These are phyloP conservation scores for Magallana ariakensis DNA, from an alignment of 1,140 invertebrate genomes.

Conservation along the genomic window DNA sequence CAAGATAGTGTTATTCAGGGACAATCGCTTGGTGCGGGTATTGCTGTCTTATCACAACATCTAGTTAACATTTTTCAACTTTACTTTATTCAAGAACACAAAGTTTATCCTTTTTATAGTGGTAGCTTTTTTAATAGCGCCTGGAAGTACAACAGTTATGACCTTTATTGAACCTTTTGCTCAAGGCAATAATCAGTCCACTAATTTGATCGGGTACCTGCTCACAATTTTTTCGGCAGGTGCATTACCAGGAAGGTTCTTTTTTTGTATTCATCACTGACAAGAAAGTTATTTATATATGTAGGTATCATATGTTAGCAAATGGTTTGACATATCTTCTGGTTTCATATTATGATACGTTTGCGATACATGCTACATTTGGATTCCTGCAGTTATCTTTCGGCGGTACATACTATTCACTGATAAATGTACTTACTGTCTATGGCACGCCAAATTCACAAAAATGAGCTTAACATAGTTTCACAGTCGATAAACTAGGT, in stretches of 20 bases:
- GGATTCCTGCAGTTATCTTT: not conserved
- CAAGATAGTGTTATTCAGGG: no score
- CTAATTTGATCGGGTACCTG: not conserved
- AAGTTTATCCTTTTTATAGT: slow-evolving; percentile 4
- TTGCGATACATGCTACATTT: slow-evolving; percentile 11
- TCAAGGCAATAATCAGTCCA: no score
- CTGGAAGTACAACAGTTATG: slow-evolving; percentile 16
- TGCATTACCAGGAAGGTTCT: not conserved
- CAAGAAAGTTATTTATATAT: not conserved
- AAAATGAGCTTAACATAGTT: no score
- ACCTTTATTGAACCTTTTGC: slow-evolving; percentile 26
- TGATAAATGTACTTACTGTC: no score
- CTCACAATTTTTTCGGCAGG: slow-evolving; percentile 10
- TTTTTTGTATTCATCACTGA: slow-evolving; percentile 17
- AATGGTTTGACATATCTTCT: slow-evolving; percentile 20
- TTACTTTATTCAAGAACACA: slow-evolving; percentile 22
- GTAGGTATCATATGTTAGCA: slow-evolving; percentile 14
- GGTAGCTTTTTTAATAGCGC: not conserved
- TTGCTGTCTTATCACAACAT: not conserved
- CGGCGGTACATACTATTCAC: slow-evolving; percentile 7
- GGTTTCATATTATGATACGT: slow-evolving; percentile 1
- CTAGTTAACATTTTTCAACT: not conserved
- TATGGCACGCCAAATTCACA: no score
- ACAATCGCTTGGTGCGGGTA: no score
- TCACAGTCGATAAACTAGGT: no score